Base-by-base conservation (phyloP, 2,113 vertebrate species). In the Laterallus jamaicensis region DNA sequence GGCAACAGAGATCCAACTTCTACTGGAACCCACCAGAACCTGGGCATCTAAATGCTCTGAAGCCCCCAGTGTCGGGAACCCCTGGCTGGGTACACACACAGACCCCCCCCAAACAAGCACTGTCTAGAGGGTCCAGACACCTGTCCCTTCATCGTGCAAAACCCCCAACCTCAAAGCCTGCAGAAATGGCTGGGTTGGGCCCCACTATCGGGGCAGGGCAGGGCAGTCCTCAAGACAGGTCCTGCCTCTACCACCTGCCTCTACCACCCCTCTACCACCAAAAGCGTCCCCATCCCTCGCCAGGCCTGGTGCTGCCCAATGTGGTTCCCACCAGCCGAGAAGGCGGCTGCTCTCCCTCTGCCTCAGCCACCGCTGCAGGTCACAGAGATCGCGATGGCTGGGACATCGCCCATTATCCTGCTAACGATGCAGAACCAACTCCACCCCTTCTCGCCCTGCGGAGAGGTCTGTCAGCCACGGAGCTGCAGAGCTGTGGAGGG, bases 221-320 rank as follows among this genome's bases (percentile, higher is more conserved):
- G 10, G 47, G 49, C 21, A 22, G 49, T 16, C 35, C 32, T 60
- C 31, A 59, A 37, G 71, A 79, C 1, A 3, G 60, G 52, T 92
- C 20, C 42, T 39, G 50, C 8, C 21, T 68, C 50, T n/a, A 31
- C 6, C 32, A 35, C 2, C 19, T 39, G 50, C 8, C 21, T 68
- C 50, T n/a, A 31, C 6, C 32, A 35, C 2, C 19, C 25, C 29
- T 83, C 31, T 32, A 31, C 0, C 25, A 20, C n/a, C 55, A 74
- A 40, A 3, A 77, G 47, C 11, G 4, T 49, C 20, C 42, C 52
- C 2, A 3, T 11, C 35, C 37, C 73, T 39, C 3, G 5, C 31
- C 4, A 9, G 50, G 22, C 69, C 5, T 0, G 0, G 60, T 0
- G 1, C 74, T 71, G 39, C 47, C 40, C 0, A 1, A 17, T 0